phyloP scores from a whole-genome alignment of 1,140 invertebrate genomes.

The Neocloeon triangulifer region DNA sequence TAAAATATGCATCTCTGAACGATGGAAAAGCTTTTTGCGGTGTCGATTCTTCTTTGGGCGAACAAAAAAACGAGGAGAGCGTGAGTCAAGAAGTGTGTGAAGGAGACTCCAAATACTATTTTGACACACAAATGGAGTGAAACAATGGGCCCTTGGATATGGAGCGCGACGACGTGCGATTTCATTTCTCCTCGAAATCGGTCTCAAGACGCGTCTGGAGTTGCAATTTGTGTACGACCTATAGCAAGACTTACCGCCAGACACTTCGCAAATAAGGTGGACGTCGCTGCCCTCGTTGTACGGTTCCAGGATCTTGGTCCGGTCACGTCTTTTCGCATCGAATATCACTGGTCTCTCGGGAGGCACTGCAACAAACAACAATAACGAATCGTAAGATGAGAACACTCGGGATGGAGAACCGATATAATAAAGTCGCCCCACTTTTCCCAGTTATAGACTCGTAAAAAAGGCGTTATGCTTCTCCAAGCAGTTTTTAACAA shows the following conservation, averaged over 20 bases:
- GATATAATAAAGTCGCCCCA: background rate
- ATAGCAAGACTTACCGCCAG: slow-evolving; percentile 66
- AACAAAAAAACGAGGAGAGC: too few relatives aligned
- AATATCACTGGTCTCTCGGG: slow-evolving; percentile 67
- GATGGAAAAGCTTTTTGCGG: too few relatives aligned
- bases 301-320: slow-evolving; percentile 55
- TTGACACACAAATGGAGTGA: too few relatives aligned
- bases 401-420: background rate
- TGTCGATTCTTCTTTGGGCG: too few relatives aligned
- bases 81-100: too few relatives aligned
- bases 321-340: slow-evolving; percentile 51
- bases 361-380: slow-evolving; percentile 34
- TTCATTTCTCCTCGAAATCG: slow-evolving; percentile 3
- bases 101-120: too few relatives aligned
- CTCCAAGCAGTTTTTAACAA: too few relatives aligned
- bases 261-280: slow-evolving; percentile 62
- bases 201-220: background rate
- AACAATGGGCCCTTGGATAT: too few relatives aligned
- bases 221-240: slow-evolving; percentile 1
- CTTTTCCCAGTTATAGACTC: background rate
- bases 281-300: slow-evolving; percentile 71
- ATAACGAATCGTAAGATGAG: slow-evolving; percentile 1
- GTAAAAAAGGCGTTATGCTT: background rate
- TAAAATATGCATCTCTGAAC: too few relatives aligned
- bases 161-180: too few relatives aligned